Percentiles rank a stretch among this genome's conserved stretches.
These are phyloP conservation scores for Aviceda subcristata DNA, from an alignment of 2,113 vertebrate species.

Conservation along the genomic window DNA sequence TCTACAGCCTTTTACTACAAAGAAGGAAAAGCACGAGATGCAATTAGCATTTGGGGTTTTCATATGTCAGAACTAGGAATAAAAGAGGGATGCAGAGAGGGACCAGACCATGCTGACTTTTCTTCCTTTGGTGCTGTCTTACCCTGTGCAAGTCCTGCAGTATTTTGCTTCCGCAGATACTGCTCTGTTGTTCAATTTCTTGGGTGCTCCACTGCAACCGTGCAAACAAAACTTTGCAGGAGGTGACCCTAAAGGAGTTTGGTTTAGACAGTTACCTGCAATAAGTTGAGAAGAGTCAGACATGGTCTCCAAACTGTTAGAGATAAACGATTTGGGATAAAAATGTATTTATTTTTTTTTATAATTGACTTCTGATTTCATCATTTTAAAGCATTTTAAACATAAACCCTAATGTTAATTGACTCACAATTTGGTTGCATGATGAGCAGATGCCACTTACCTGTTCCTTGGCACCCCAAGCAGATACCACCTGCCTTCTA, in stretches of 20 bases:
- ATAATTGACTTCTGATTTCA: not conserved
- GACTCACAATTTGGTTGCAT: not conserved
- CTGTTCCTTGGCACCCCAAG: not conserved
- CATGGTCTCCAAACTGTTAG: not conserved
- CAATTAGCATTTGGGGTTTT: not conserved
- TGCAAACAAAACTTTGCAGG: not conserved
- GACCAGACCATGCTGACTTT: not conserved
- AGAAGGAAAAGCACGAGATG: not conserved
- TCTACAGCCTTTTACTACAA: not conserved
- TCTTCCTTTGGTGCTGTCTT: not conserved
- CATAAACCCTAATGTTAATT: not conserved
- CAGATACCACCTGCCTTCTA: not conserved
- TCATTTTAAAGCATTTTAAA: not conserved
- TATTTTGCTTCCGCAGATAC: not conserved
- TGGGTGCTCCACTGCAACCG: not conserved
- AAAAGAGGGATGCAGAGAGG: not conserved
- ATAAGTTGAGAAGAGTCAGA: not conserved
- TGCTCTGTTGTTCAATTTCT: not conserved
- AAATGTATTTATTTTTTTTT: not conserved
- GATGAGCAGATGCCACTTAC: constrained; percentile 20
- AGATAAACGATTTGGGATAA: not conserved
- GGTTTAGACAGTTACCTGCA: not conserved
- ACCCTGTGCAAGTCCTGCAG: not conserved
- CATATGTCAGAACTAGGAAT: not conserved
- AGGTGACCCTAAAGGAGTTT: not conserved